phyloP scores from a whole-genome alignment of 1,140 invertebrate genomes.

The Eufriesea mexicana region DNA sequence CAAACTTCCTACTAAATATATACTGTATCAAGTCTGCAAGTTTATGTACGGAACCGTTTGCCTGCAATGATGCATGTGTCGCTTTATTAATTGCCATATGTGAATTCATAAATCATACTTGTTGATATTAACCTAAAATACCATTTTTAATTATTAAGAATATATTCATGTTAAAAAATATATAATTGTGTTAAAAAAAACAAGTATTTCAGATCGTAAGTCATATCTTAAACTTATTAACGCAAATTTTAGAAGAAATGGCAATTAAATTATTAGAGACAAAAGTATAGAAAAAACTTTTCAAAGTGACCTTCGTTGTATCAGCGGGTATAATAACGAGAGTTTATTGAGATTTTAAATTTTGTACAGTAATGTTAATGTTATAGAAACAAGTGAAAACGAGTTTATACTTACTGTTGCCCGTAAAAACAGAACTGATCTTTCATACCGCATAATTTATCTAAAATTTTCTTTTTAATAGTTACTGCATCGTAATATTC shows the following conservation, averaged over 20 bases:
- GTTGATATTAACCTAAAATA: neutral
- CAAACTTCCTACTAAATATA: slow-evolving; percentile 78
- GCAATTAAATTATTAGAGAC: slow-evolving; percentile 2
- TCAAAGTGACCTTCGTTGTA: neutral
- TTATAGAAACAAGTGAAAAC: slow-evolving; percentile 13
- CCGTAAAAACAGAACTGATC: slow-evolving; percentile 27
- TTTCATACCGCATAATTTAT: neutral
- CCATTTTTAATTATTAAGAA: neutral
- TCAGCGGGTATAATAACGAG: neutral
- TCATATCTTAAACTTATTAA: neutral
- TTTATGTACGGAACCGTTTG: slow-evolving; percentile 26
- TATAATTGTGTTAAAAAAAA: neutral
- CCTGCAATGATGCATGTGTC: slow-evolving; percentile 29
- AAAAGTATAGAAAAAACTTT: neutral
- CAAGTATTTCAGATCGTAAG: neutral
- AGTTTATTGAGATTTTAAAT: neutral
- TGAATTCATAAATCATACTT: neutral
- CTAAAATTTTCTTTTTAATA: neutral
- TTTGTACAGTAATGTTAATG: slow-evolving; percentile 22
- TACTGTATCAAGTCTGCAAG: slow-evolving; percentile 56
- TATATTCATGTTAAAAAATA: neutral
- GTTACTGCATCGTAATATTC: slow-evolving; percentile 6
- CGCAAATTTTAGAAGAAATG: neutral
- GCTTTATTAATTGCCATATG: slow-evolving; percentile 27
- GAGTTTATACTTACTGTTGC: slow-evolving; percentile 19